phyloP scores from a whole-genome alignment of 37 sponge, comb jelly and placozoan genomes.

The Ianthella basta region DNA sequence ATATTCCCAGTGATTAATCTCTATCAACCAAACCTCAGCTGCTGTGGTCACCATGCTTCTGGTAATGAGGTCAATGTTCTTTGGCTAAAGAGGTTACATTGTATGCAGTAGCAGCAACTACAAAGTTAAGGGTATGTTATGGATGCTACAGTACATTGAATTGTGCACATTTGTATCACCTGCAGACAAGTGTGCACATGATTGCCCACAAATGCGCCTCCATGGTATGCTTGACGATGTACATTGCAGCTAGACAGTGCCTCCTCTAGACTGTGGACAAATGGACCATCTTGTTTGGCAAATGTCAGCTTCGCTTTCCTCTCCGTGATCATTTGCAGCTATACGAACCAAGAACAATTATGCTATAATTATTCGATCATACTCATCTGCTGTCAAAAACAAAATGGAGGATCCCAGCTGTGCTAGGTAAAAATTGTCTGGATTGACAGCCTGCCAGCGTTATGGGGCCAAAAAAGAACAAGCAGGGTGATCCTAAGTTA shows the following conservation, averaged over 20 bases:
- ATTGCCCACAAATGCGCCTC: conserved; percentile 56
- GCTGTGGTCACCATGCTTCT: neutral
- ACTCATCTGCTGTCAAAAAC: no score
- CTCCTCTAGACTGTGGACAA: conserved; percentile 33
- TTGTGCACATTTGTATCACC: neutral
- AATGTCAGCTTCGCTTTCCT: neutral
- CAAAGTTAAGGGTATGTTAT: neutral
- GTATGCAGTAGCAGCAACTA: neutral
- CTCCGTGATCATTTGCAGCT: neutral
- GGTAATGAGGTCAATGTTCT: conserved; percentile 18
- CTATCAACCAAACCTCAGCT: no score
- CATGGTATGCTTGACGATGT: conserved; percentile 39
- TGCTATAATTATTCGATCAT: neutral
- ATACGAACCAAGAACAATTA: neutral
- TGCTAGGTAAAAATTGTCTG: no score
- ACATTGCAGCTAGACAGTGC: conserved; percentile 32
- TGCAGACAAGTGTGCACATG: conserved; percentile 49
- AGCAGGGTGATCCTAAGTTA: no score
- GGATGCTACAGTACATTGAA: neutral
- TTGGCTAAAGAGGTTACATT: neutral
- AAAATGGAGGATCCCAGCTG: no score
- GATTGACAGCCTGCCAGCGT: no score
- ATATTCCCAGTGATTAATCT: no score
- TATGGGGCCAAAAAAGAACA: no score
- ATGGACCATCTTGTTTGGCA: conserved; percentile 26